Base-by-base conservation (phyloP, 2,888 invertebrate species). In the Priocnemis perturbator region DNA sequence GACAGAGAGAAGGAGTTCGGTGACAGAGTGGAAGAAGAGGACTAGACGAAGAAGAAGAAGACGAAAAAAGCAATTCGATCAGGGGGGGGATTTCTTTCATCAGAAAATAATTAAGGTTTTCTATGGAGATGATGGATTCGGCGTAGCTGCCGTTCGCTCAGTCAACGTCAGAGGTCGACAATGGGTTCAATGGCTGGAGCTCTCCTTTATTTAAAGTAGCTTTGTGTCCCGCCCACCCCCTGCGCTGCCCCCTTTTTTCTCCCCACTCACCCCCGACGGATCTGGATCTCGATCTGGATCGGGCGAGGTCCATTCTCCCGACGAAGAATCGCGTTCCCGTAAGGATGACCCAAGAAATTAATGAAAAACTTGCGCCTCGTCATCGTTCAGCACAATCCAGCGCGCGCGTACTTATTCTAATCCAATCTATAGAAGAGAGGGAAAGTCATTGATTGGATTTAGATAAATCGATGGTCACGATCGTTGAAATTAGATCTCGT, bases 201-300 rank as follows among this genome's bases (percentile, higher is more conserved):
- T 83, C 83, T 89, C 87, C 86, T 88, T 89, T 89, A 89, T 89
- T 89, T 89, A 89, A 89, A 89, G 87, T 88, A 89, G 88, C 87
- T 86, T 89, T 89, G 88, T 88, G 87, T 87, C 84, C 84, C 83
- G n/a, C 50, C 50, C 50, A 19, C 50, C 50, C 76, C 73, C 77
- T 52, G 60, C 73, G 61, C 69, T 19, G 67, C 71, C 66, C 73
- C 72, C 64, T 60, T 73, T 65, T 74, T 76, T 52, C n/a, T 67
- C 73, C 73, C 65, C 73, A 66, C 61, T 26, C 21, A 23, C 37
- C 61, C 52, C 21, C 44, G 11, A 60, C 64, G 50, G 61, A 64
- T 71, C 69, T 60, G 59, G 66, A 69, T 78, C 70, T 73, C 67
- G 71, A 83, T 78, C 77, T 79, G 73, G 73, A 77, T 73, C 71